Evolutionary conservation across 2,797 vertebrate genomes (phyloP).

Genomic region (Emys orbicularis): DNA sequence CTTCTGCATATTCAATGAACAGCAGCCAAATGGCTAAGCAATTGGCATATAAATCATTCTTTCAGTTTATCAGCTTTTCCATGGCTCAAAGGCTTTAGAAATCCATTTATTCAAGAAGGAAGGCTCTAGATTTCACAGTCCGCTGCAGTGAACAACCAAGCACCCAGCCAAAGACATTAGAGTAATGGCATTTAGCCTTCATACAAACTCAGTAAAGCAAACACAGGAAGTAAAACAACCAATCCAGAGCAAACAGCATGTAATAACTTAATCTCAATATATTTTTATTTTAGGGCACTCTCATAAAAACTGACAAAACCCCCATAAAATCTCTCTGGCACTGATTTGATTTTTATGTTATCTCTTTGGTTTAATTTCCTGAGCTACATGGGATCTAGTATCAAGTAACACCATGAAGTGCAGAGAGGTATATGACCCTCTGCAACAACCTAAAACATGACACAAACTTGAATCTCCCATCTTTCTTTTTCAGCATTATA

Average conservation of each 20-base stretch:
- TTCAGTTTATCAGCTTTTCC: background rate
- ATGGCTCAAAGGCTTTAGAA: background rate
- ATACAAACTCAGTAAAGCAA: background rate
- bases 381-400: background rate
- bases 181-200: background rate
- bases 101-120: background rate
- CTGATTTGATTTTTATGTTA: background rate
- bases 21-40: background rate
- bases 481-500: background rate
- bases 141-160: background rate
- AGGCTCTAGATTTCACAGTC: background rate
- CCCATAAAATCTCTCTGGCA: background rate
- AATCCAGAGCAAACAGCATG: background rate
- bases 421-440: background rate
- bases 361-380: background rate
- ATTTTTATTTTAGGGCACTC: background rate
- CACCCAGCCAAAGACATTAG: background rate
- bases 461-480: background rate
- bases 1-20: background rate
- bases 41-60: background rate
- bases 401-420: background rate
- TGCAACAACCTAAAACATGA: background rate
- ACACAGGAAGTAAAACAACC: background rate
- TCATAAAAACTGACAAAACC: background rate
- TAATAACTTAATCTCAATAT: fast-evolving